Evolutionary conservation across 2,797 vertebrate genomes (phyloP).

Genomic region (Acanthurus leucopareius): DNA sequence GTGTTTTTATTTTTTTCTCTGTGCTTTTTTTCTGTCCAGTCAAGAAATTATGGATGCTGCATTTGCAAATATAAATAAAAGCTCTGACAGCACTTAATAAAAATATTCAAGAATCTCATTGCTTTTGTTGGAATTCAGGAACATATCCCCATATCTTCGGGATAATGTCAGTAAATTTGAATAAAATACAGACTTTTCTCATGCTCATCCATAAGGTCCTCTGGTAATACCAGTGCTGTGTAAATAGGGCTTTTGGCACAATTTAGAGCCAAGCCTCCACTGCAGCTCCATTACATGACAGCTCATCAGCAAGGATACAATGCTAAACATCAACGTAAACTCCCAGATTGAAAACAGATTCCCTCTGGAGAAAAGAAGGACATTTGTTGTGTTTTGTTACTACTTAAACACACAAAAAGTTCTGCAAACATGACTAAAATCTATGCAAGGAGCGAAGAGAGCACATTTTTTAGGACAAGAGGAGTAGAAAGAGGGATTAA

Average conservation of each 20-base stretch:
- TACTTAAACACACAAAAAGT: constrained; percentile 55
- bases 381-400: constrained; percentile 56
- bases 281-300: constrained; percentile 14
- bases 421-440: constrained; percentile 44
- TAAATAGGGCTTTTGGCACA: background rate
- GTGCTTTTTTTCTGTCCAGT: no score
- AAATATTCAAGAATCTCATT: no score
- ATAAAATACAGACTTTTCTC: no score
- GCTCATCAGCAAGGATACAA: constrained; percentile 44
- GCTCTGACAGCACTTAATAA: no score
- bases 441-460: constrained; percentile 19
- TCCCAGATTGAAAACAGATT: constrained; percentile 60
- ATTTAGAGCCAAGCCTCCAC: constrained; percentile 22
- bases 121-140: no score
- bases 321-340: constrained; percentile 49
- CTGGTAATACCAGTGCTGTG: no score
- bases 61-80: no score
- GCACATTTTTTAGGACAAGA: constrained; percentile 19
- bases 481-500: constrained; percentile 10
- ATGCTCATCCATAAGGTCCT: no score
- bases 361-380: constrained; percentile 33
- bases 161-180: no score
- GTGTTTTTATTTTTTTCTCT: no score
- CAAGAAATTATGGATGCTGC: no score
- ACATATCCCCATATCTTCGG: no score